A percentile compares a stretch with the other conserved stretches of the same genome.
These are phyloP conservation scores for Pseudochirops cupreus DNA, from an alignment of 2,797 vertebrate species.

Conservation along the genomic window DNA sequence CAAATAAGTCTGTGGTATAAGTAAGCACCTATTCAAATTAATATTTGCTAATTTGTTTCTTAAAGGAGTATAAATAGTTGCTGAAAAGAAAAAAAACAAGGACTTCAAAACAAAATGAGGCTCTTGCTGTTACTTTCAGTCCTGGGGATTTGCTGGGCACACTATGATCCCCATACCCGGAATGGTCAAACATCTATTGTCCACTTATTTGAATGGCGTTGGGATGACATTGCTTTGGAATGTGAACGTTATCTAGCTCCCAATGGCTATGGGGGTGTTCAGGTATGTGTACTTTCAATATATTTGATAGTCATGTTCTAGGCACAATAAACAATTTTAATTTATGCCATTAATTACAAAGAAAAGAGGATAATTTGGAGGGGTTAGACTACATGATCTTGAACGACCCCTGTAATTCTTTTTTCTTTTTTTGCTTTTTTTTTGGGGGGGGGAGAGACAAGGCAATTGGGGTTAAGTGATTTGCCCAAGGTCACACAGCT, in stretches of 20 bases:
- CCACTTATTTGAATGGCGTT: conserved; percentile 97
- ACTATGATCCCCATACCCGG: conserved; percentile 87
- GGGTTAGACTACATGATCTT: not conserved
- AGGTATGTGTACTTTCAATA: conserved; percentile 86
- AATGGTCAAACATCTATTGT: conserved; percentile 90
- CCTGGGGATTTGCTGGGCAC: conserved; percentile 85
- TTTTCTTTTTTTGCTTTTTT: too few species aligned
- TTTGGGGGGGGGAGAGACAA: too few species aligned
- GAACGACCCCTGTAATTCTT: not conserved
- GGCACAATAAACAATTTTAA: not conserved
- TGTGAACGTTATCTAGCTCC: conserved; percentile 94
- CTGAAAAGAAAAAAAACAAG: not conserved
- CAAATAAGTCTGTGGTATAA: conserved; percentile 22
- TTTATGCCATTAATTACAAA: not conserved
- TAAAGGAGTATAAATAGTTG: conserved; percentile 62
- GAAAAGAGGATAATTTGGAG: not conserved
- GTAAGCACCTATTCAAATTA: conserved; percentile 51
- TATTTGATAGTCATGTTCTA: not conserved
- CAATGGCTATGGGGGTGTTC: conserved; percentile 93
- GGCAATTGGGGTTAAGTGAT: too few species aligned
- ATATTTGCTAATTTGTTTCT: conserved; percentile 62
- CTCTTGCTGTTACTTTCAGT: conserved; percentile 84
- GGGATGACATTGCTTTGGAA: conserved; percentile 93
- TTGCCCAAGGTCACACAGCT: too few species aligned
- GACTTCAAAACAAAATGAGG: conserved; percentile 85